These are phyloP conservation scores for Dendrocincla tyrannina DNA, from an alignment of 2,797 vertebrate species.

Conservation along the genomic window DNA sequence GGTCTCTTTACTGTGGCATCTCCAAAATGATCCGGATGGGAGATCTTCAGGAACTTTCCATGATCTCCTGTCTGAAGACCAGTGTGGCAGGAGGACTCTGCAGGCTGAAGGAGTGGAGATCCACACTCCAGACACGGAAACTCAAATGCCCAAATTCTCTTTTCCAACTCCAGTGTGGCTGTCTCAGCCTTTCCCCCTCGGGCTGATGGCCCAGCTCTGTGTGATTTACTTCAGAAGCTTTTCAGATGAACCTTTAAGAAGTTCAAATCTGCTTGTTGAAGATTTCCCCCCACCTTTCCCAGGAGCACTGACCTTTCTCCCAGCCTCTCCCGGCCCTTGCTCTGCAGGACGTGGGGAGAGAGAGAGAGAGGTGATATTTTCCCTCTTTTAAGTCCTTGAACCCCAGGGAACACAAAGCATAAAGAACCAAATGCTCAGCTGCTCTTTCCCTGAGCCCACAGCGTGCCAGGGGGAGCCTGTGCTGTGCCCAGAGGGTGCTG, in stretches of 20 bases:
- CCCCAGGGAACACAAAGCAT: neutral
- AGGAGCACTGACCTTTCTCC: neutral
- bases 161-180: fast-evolving
- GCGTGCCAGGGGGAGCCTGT: neutral
- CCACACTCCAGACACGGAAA: fast-evolving
- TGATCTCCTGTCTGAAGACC: neutral
- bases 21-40: neutral
- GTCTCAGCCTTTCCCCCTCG: neutral
- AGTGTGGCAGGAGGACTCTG: neutral
- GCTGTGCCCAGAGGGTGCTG: neutral
- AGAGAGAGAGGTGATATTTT: neutral
- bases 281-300: neutral
- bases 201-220: neutral
- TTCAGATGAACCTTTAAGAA: neutral
- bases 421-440: neutral
- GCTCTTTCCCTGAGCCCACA: neutral
- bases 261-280: neutral
- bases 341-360: neutral
- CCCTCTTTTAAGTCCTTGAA: neutral
- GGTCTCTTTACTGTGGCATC: neutral
- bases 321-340: neutral
- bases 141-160: neutral
- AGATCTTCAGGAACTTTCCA: neutral
- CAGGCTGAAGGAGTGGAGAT: neutral
- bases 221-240: neutral